phyloP scores from a whole-genome alignment of 2,113 vertebrate genomes.

The Phyllostomus discolor region DNA sequence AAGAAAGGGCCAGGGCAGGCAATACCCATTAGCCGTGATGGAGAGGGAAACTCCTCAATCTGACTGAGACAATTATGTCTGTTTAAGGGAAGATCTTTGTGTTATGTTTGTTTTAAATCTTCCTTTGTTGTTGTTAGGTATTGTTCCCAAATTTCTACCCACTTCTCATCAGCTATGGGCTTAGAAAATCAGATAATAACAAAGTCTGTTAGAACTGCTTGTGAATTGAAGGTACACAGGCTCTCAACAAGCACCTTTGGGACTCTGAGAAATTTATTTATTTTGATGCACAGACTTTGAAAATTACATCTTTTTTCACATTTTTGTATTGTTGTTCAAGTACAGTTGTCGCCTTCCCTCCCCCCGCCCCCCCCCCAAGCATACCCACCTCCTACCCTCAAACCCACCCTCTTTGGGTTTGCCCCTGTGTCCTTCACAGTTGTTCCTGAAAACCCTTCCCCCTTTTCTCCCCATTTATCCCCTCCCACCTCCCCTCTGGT shows the following conservation, averaged over 20 bases:
- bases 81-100: neutral
- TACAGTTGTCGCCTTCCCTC: too few species aligned
- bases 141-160: neutral
- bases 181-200: neutral
- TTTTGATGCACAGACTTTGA: neutral
- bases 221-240: slow-evolving; percentile 11
- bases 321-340: too few species aligned
- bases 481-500: too few species aligned
- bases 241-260: neutral
- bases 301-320: neutral
- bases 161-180: neutral
- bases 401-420: too few species aligned
- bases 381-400: too few species aligned
- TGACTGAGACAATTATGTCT: neutral
- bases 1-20: neutral
- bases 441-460: too few species aligned
- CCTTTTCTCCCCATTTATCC: too few species aligned
- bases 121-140: neutral
- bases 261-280: neutral
- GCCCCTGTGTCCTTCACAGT: too few species aligned
- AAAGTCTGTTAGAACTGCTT: neutral
- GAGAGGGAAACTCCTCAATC: neutral
- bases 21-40: neutral
- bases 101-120: neutral
- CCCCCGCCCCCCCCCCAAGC: too few species aligned